Evolutionary conservation across 2,888 invertebrate species (phyloP), one percentile per base, ranked within the genome.

Genomic region (Gisinianus flammeolus): DNA sequence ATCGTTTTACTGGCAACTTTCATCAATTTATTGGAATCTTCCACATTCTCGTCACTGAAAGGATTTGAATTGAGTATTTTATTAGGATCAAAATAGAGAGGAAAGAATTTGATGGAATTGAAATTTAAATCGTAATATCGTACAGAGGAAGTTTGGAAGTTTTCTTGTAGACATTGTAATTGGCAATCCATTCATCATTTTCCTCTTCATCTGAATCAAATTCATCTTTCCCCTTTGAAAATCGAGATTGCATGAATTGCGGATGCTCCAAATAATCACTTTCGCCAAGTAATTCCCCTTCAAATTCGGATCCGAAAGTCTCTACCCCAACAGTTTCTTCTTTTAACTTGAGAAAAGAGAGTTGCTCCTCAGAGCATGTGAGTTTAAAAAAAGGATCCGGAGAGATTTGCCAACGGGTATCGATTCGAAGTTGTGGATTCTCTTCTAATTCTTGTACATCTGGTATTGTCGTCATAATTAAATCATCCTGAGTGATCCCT

Each of bases 321-420:
- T 5, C 35, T 35, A 12, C 5, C 12, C 35, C 35, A 5, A 12
- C 5, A 35, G 12, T 35, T 12, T 8, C 5, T 8, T 5, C 12
- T 8, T 35, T 35, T 12, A 8, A 12, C 12, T n/a, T 56, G 4
- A 56, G n/a, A 4, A 64, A 6, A 30, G 24, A 6, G 12, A 54
- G n/a, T 30, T 54, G 24, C 31, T 54, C 71, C 8, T 71, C 30
- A 30, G 31, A 56, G 22, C 71, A 71, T 2, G 56, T 54, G 2
- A 58, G 30, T 56, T 30, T 26, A n/a, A 71, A 30, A n/a, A 31
- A 71, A 16, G 71, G 71, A 22, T 71, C 56, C 2, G 71, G 71
- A 31, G 71, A 26, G 12, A 71, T 54, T 28, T 22, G 26, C 71
- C 71, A 71, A 2, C 31, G 54, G 5, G 71, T 71, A 8, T 71